A percentile compares a stretch with the other conserved stretches of the same genome.
Conservation (phyloP, 2,888 invertebrate species). For the Rhorus exstirpatorius region DNA sequence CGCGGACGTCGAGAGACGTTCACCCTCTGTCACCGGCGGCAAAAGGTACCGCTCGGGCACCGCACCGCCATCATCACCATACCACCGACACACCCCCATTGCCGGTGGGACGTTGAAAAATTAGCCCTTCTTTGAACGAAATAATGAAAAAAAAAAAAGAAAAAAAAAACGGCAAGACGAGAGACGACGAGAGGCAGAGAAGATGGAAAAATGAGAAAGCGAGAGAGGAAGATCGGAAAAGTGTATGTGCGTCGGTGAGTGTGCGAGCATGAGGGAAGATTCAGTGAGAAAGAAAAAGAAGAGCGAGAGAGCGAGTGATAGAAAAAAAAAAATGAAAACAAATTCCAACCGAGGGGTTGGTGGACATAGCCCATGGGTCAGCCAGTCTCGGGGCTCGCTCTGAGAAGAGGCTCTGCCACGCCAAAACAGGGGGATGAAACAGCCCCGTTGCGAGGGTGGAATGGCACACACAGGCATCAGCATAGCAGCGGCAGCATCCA, state of each 20-base stretch:
- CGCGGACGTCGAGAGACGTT: slow-evolving; percentile 62
- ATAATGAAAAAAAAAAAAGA: slow-evolving; percentile 38
- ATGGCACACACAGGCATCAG: slow-evolving; percentile 48
- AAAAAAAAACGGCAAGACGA: slow-evolving; percentile 45
- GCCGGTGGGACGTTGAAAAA: slow-evolving; percentile 68
- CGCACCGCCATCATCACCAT: slow-evolving; percentile 26
- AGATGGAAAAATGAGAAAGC: slow-evolving; percentile 60
- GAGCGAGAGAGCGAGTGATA: slow-evolving; percentile 23
- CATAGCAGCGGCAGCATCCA: slow-evolving; percentile 52
- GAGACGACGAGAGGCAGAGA: slow-evolving; percentile 56
- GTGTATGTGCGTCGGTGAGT: slow-evolving; percentile 30
- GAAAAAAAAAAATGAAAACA: slow-evolving; percentile 65
- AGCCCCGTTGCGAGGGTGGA: slow-evolving; percentile 68
- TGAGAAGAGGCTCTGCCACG: slow-evolving; percentile 70
- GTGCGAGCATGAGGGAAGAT: slow-evolving; percentile 62
- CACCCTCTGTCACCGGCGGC: slow-evolving; percentile 67
- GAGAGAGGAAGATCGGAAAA: slow-evolving; percentile 44
- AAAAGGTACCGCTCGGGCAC: slow-evolving; percentile 61
- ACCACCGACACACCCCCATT: slow-evolving; percentile 59
- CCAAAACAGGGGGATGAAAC: slow-evolving; percentile 73
- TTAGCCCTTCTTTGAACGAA: slow-evolving; percentile 68
- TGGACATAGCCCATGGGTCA: slow-evolving; percentile 69
- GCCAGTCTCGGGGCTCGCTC: slow-evolving; percentile 70
- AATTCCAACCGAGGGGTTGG: slow-evolving; percentile 69
- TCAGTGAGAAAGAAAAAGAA: slow-evolving; percentile 47